Evolutionary conservation across 1,140 invertebrate species (phyloP).

Genomic region (Palaemon carinicauda): DNA sequence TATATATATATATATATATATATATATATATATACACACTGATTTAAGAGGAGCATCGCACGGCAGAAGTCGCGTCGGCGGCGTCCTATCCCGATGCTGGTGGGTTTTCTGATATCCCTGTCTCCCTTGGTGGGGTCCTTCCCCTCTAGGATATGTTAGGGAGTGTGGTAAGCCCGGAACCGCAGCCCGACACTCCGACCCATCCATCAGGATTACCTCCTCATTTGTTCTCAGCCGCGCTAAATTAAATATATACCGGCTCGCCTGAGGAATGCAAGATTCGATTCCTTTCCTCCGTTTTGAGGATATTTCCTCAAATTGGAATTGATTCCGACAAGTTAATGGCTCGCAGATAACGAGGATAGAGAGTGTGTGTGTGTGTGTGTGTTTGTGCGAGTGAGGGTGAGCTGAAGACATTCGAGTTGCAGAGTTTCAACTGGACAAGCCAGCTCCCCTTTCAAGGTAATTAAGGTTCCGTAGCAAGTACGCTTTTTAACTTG

Average conservation of each 20-base stretch:
- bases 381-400: no score
- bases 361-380: no score
- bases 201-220: conserved; percentile 24
- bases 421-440: no score
- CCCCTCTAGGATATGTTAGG: neutral
- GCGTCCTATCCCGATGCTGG: no score
- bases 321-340: neutral
- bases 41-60: neutral
- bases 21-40: neutral
- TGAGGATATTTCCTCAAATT: neutral
- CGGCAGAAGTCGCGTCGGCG: no score
- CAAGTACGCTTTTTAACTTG: neutral
- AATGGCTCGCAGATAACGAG: neutral
- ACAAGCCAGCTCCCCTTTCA: no score
- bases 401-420: no score
- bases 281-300: neutral
- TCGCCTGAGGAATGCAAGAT: no score
- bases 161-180: neutral
- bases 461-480: no score
- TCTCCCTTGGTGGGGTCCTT: neutral
- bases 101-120: no score
- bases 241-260: conserved; percentile 34
- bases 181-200: conserved; percentile 14
- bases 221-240: conserved; percentile 31
- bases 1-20: neutral